These are phyloP conservation scores for Belonocnema kinseyi DNA, from an alignment of 1,140 invertebrate species.

Conservation along the genomic window DNA sequence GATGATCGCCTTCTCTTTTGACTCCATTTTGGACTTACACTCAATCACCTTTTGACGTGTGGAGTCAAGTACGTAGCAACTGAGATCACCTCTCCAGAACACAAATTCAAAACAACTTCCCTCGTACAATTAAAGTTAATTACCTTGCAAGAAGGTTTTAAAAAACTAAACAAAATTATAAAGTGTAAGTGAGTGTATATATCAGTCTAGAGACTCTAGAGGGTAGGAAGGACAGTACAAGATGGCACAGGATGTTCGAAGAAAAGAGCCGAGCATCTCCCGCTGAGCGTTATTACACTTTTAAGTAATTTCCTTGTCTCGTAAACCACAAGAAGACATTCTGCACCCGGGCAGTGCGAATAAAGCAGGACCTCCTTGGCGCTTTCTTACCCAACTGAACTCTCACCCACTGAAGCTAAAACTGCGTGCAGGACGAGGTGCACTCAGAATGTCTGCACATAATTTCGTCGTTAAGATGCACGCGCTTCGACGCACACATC, in stretches of 20 bases:
- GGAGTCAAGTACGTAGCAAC: neutral
- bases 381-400: constrained; percentile 48
- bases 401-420: constrained; percentile 45
- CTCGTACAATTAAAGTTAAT: neutral
- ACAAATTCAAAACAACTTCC: neutral
- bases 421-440: constrained; percentile 38
- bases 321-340: constrained; percentile 64
- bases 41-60: neutral
- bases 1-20: no score
- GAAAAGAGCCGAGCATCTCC: constrained; percentile 42
- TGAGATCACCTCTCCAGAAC: neutral
- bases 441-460: constrained; percentile 43
- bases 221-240: constrained; percentile 35
- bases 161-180: constrained; percentile 30
- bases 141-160: neutral
- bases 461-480: constrained; percentile 49
- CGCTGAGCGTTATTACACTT: constrained; percentile 68
- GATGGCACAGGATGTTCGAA: constrained; percentile 38
- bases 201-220: neutral
- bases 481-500: constrained; percentile 31
- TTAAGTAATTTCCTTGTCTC: constrained; percentile 72
- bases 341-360: constrained; percentile 37
- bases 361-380: constrained; percentile 46
- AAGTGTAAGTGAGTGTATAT: constrained; percentile 32
- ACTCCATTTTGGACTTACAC: no score